Evolutionary conservation across 2,797 vertebrate species (phyloP).

Genomic region (Tangara arthus): DNA sequence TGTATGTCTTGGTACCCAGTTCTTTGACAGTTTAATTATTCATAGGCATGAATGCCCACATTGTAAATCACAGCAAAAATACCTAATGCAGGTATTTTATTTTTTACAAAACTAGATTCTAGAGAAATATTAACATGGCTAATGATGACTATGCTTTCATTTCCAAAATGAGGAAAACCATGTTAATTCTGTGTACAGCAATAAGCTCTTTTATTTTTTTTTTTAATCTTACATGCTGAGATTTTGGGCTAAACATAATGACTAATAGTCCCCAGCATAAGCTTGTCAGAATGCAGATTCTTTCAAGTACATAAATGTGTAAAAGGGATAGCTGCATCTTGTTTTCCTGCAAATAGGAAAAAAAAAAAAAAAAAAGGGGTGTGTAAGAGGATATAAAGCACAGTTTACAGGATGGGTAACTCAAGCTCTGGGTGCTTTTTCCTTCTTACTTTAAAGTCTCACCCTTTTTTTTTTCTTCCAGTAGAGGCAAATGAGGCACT

Average conservation of each 20-base stretch:
- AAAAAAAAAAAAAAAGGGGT: rapidly evolving
- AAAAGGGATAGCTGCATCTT: neutral
- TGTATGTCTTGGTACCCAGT: neutral
- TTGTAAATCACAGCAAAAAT: neutral
- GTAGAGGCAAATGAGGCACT: neutral
- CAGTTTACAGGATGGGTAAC: neutral
- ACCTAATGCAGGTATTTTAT: neutral
- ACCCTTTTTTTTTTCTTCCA: neutral
- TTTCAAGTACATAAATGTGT: neutral
- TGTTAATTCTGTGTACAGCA: neutral
- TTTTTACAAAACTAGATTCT: neutral
- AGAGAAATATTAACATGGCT: neutral
- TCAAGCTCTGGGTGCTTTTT: neutral
- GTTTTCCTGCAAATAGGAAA: neutral
- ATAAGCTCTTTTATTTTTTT: neutral
- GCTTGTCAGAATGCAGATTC: neutral
- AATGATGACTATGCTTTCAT: neutral
- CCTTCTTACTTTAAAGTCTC: neutral
- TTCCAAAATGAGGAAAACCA: neutral
- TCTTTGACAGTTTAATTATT: neutral
- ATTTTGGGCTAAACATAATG: neutral
- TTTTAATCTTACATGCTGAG: neutral
- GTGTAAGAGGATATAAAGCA: neutral
- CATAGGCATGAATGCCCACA: neutral
- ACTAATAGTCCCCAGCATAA: neutral